Evolutionary conservation across 1,140 invertebrate genomes (phyloP).

Genomic region (Hylyphantes graminicola): DNA sequence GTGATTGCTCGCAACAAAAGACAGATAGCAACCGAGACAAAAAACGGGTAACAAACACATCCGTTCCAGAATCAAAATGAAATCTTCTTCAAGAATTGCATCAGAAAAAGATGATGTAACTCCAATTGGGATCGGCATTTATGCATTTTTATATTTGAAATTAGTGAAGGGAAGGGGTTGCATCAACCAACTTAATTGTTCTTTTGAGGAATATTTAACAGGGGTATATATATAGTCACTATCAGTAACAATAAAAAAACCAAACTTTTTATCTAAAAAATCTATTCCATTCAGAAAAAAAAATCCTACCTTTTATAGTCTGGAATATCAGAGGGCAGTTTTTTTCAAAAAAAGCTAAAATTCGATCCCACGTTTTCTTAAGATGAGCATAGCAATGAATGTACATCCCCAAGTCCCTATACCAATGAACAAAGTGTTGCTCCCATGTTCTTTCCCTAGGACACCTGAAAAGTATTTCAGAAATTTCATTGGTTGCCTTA

Average conservation of each 20-base stretch:
- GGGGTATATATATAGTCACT: too few species aligned
- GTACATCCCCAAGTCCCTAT: constrained; percentile 62
- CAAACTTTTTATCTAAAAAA: neutral
- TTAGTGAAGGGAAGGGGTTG: too few species aligned
- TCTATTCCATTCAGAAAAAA: neutral
- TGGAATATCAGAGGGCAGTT: constrained; percentile 60
- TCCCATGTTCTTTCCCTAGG: constrained; percentile 56
- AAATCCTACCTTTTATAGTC: constrained; percentile 49
- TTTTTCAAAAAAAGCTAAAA: constrained; percentile 59
- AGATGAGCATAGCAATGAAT: constrained; percentile 61
- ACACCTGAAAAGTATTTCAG: constrained; percentile 58
- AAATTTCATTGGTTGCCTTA: neutral
- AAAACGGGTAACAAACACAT: too few species aligned
- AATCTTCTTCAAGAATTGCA: too few species aligned
- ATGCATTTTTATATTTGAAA: too few species aligned
- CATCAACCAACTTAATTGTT: too few species aligned
- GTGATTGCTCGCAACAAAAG: too few species aligned
- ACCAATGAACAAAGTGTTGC: constrained; percentile 62
- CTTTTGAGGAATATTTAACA: too few species aligned
- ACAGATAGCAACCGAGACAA: too few species aligned
- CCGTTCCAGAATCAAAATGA: too few species aligned
- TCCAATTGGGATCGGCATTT: too few species aligned
- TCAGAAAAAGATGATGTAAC: too few species aligned
- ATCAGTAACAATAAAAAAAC: neutral
- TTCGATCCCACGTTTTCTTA: constrained; percentile 62